Evolutionary conservation across 1,140 invertebrate genomes (phyloP).

Genomic region (Artemia franciscana): DNA sequence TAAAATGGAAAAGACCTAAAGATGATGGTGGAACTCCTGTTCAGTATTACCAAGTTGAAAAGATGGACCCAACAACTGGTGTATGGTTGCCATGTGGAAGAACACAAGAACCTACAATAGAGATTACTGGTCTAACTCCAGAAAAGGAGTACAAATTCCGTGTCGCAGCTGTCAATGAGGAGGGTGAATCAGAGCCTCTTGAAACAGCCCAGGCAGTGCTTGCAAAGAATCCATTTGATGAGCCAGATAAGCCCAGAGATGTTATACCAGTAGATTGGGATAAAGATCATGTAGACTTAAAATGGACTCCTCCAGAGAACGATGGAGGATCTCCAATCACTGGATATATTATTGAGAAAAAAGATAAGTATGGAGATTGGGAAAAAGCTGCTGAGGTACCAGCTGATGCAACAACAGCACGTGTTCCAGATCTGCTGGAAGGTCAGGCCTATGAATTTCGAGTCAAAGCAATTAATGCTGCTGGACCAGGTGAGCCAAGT

Average conservation of each 20-base stretch:
- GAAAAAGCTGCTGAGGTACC: conserved; percentile 67
- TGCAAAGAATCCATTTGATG: conserved; percentile 90
- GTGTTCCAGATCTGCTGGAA: conserved; percentile 67
- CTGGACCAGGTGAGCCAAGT: conserved; percentile 75
- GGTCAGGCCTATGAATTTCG: conserved; percentile 76
- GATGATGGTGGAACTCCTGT: conserved; percentile 69
- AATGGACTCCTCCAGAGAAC: conserved; percentile 50
- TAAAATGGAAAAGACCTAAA: conserved; percentile 79
- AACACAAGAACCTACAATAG: conserved; percentile 50
- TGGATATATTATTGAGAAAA: conserved; percentile 71
- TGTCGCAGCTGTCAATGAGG: conserved; percentile 80
- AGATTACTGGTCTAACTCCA: conserved; percentile 63
- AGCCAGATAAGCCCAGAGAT: conserved; percentile 75
- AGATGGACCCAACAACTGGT: conserved; percentile 76
- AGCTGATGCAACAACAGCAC: conserved; percentile 48
- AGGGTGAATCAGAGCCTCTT: conserved; percentile 87
- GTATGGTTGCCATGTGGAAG: conserved; percentile 75
- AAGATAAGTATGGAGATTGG: conserved; percentile 83
- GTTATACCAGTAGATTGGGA: conserved; percentile 85
- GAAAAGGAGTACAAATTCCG: conserved; percentile 85
- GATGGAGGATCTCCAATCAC: conserved; percentile 71
- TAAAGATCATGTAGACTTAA: conserved; percentile 73
- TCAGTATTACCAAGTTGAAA: conserved; percentile 82
- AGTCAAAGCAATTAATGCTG: conserved; percentile 71
- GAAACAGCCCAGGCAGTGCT: conserved; percentile 57